phyloP scores from a whole-genome alignment of 2,797 vertebrate species.

The Enteromius treurensis region DNA sequence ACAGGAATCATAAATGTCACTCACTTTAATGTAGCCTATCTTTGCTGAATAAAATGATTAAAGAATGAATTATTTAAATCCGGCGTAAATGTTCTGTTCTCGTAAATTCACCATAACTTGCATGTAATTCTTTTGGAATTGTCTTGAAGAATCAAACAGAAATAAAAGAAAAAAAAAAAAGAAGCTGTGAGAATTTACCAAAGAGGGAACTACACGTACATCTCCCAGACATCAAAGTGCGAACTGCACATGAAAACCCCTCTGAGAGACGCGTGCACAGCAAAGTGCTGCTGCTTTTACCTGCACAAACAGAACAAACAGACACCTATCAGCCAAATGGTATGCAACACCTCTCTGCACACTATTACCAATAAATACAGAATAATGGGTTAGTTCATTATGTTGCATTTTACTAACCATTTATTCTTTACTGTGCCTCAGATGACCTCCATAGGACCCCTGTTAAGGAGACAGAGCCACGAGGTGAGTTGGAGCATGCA shows the following conservation, averaged over 20 bases:
- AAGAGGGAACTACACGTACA: slow-evolving; percentile 44
- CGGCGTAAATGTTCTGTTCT: not conserved
- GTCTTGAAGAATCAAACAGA: slow-evolving; percentile 40
- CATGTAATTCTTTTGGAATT: not conserved
- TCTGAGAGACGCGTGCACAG: slow-evolving; percentile 32
- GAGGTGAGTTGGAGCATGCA: slow-evolving; percentile 33
- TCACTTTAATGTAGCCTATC: not conserved
- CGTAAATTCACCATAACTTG: not conserved
- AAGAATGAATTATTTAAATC: not conserved
- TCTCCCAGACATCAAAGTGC: slow-evolving; percentile 27
- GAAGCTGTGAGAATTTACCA: slow-evolving; percentile 31
- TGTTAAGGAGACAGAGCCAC: slow-evolving; percentile 36
- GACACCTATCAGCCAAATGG: slow-evolving; percentile 4
- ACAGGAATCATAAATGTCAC: not conserved
- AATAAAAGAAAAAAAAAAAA: slow-evolving; percentile 2
- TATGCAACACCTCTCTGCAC: not conserved
- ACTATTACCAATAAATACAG: slow-evolving; percentile 3
- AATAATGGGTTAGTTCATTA: not conserved
- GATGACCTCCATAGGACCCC: slow-evolving; percentile 36
- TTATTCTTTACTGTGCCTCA: slow-evolving; percentile 38
- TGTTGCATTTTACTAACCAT: not conserved
- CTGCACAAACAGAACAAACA: slow-evolving; percentile 33
- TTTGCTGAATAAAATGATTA: not conserved
- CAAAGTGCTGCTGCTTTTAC: slow-evolving; percentile 56
- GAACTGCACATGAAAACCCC: not conserved